Evolutionary conservation across 1,140 invertebrate genomes (phyloP), one percentile per base, ranked within the genome.

Genomic region (Battus philenor): DNA sequence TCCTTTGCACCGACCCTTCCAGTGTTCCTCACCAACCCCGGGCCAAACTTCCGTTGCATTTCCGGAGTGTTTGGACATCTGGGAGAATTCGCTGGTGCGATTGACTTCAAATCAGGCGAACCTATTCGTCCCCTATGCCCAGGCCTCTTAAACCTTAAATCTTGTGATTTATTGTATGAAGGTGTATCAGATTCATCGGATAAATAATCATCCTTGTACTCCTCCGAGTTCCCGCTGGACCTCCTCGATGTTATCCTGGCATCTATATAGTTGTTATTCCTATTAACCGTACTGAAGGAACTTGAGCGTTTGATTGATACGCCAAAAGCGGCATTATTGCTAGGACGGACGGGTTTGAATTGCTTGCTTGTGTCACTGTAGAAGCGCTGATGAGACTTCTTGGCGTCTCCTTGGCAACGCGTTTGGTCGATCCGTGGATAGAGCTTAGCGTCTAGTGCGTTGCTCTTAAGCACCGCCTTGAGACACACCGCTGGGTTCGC

Each of bases 51-150:
- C 50, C 86, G 65, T 16, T 76, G 75, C 82, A 81, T 78, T 48
- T 86, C 86, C 1, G 86, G 84, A 0, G 86, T 87, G 10, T 84
- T 84, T 2, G 83, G 86, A 61, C 86, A 87, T 53, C 77, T 59
- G 0, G 86, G 82, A 0, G 83, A 86, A 56, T 81, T 86, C 0
- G 73, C 66, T 0, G 77, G 77, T 1, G 66, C 79, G 2, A 74
- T 56, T 4, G 71, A 72, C 53, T 80, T 83, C 13, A 79, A 54
- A 54, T 85, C 78, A 1, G 73, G 77, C 4, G 74, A 83, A 47
- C 83, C 76, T 12, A 85, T 54, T 43, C 82, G 67, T 1, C 72
- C 68, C 50, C 78, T 66, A 11, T 70, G 50, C 1, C 64, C 44
- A 1, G 65, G 66, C 29, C 77, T 64, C 31, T 85, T 86, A 30